These are phyloP conservation scores for Meta bourneti DNA, from an alignment of 2,888 invertebrate genomes.

Conservation along the genomic window DNA sequence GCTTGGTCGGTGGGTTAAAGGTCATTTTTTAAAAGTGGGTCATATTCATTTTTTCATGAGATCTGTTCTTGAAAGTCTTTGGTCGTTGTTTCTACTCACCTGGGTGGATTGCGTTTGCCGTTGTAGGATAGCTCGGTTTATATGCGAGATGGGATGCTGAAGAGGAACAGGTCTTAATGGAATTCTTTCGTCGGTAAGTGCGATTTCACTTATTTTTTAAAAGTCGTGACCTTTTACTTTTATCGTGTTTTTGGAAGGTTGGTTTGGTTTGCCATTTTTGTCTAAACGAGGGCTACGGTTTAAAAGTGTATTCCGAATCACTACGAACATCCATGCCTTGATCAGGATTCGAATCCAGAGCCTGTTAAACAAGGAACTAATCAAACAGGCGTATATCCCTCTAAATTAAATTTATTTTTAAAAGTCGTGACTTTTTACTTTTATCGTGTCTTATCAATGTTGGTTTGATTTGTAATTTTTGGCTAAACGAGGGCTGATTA, in stretches of 20 bases:
- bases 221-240: too few species aligned
- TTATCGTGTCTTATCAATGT: too few species aligned
- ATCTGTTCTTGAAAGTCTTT: slow-evolving; percentile 17
- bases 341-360: too few species aligned
- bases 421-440: too few species aligned
- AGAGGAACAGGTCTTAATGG: slow-evolving; percentile 10
- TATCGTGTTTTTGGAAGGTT: not conserved
- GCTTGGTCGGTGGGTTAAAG: slow-evolving; percentile 51
- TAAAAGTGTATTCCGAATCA: too few species aligned
- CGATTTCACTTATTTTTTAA: not conserved
- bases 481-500: too few species aligned
- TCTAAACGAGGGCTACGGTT: too few species aligned
- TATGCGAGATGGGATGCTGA: not conserved
- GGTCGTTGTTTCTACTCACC: not conserved
- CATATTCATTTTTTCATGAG: slow-evolving; percentile 14
- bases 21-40: slow-evolving; percentile 64
- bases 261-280: not conserved
- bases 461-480: too few species aligned
- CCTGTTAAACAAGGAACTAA: too few species aligned
- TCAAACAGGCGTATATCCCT: too few species aligned
- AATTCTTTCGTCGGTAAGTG: slow-evolving; percentile 27
- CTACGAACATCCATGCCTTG: too few species aligned
- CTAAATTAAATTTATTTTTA: too few species aligned
- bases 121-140: not conserved
- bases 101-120: not conserved